Evolutionary conservation across 1,140 invertebrate genomes (phyloP), one percentile per base, ranked within the genome.

Genomic region (Littorina saxatilis): DNA sequence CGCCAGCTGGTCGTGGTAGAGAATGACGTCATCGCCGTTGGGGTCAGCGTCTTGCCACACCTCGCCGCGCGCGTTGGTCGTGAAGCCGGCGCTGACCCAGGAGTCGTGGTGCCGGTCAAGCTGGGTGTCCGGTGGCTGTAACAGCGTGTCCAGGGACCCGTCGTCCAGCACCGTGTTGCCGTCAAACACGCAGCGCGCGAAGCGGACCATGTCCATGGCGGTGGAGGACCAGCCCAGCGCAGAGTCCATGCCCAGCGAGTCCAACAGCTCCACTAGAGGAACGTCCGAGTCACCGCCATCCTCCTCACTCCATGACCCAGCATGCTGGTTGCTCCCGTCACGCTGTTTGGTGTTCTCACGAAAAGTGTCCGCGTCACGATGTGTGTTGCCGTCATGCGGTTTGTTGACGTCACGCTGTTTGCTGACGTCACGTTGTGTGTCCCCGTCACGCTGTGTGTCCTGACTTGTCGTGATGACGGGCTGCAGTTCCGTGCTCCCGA

Each of bases 211-310:
- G 76, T 91, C 90, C 75, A 87, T 90, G 13, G 88, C 83, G 37
- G 87, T 91, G 23, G 90, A 88, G 72, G 87, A 86, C 90, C 90
- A 91, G 20, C 90, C 90, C 23, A 90, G 79, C 15, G 90, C 83
- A 1, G 89, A 86, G 82, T 89, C 88, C 0, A 91, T 82, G 15
- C 88, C 77, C 2, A 74, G 20, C 0, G 88, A 80, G 35, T 85
- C 80, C 23, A 90, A 75, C 32, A 84, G 63, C 13, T 84, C 84
- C 29, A 84, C 85, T 32, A 87, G 79, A 4, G 82, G 79, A 27
- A 84, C n/a, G 35, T 72, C 70, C 20, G 43, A 5, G 15, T 37
- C 58, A 1, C 47, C 27, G n/a, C 9, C 37, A n/a, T 35, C 29
- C 27, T 63, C 61, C 61, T n/a, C n/a, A n/a, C n/a, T n/a, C n/a